A percentile compares a stretch with the other conserved stretches of the same genome.
Evolutionary conservation across 2,888 invertebrate species (phyloP).

Genomic region (Diachrysia chrysitis): DNA sequence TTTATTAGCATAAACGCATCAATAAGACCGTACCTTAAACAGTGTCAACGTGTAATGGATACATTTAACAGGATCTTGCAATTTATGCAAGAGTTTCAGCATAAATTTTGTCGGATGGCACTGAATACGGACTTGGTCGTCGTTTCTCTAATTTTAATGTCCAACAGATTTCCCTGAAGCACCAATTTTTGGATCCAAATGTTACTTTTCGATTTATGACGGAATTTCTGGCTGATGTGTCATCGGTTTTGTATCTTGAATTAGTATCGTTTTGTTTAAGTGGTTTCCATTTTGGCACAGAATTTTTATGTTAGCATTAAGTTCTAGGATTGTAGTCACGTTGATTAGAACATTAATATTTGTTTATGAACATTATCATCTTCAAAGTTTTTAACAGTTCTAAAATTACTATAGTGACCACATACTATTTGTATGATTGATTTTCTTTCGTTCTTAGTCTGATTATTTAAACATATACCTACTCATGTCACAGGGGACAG

Average conservation of each 20-base stretch:
- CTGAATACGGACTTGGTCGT: slow-evolving; percentile 64
- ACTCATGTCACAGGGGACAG: no score
- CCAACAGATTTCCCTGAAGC: slow-evolving; percentile 57
- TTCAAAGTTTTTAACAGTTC: neutral
- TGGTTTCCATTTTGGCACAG: neutral
- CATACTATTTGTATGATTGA: no score
- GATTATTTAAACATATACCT: no score
- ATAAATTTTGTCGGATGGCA: slow-evolving; percentile 73
- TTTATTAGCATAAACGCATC: slow-evolving; percentile 33
- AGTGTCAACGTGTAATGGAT: slow-evolving; percentile 84
- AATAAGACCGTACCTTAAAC: slow-evolving; percentile 61
- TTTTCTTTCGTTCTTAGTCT: no score
- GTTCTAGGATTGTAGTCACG: neutral
- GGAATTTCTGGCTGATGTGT: neutral
- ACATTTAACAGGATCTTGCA: slow-evolving; percentile 81
- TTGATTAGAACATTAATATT: neutral
- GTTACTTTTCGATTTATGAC: slow-evolving; percentile 26
- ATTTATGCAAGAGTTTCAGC: slow-evolving; percentile 81
- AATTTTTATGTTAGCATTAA: neutral
- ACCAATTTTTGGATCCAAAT: slow-evolving; percentile 40
- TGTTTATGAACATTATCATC: no score
- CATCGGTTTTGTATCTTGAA: neutral
- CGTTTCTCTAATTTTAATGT: slow-evolving; percentile 65
- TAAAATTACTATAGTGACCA: neutral
- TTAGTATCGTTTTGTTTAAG: neutral